Evolutionary conservation across 1,140 invertebrate genomes (phyloP).

Genomic region (Danaus melanippus): DNA sequence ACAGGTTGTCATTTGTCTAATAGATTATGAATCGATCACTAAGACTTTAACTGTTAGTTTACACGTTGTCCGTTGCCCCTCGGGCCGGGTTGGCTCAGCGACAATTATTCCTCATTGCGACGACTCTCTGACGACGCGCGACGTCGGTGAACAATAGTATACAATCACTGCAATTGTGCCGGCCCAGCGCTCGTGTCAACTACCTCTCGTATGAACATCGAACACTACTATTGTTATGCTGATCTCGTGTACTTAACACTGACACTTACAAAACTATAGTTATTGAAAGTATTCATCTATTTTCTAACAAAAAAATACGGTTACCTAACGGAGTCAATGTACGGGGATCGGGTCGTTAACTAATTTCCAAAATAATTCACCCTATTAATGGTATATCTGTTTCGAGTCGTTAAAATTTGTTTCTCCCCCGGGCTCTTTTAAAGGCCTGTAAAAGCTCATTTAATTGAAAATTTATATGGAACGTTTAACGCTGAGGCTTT

Average conservation of each 20-base stretch:
- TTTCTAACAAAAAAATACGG: constrained; percentile 32
- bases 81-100: constrained; percentile 26
- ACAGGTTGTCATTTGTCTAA: constrained; percentile 17
- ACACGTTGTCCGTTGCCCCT: constrained; percentile 44
- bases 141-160: constrained; percentile 51
- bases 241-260: constrained; percentile 46
- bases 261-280: constrained; percentile 55
- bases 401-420: constrained; percentile 54
- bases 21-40: constrained; percentile 33
- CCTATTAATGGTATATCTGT: constrained; percentile 29
- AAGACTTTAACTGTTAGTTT: constrained; percentile 32
- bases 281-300: constrained; percentile 37
- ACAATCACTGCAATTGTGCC: constrained; percentile 54
- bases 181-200: constrained; percentile 45
- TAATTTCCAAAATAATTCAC: constrained; percentile 51
- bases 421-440: constrained; percentile 42
- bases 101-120: constrained; percentile 45
- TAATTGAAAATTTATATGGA: constrained; percentile 59
- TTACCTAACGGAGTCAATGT: constrained; percentile 15
- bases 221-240: constrained; percentile 59
- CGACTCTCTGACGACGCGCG: constrained; percentile 27
- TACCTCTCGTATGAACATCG: constrained; percentile 50
- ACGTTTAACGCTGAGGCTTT: constrained; percentile 45
- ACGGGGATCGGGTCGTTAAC: constrained; percentile 30
- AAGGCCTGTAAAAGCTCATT: constrained; percentile 44